These are phyloP conservation scores for Eurytoma californica DNA, from an alignment of 2,888 invertebrate genomes.

Conservation along the genomic window DNA sequence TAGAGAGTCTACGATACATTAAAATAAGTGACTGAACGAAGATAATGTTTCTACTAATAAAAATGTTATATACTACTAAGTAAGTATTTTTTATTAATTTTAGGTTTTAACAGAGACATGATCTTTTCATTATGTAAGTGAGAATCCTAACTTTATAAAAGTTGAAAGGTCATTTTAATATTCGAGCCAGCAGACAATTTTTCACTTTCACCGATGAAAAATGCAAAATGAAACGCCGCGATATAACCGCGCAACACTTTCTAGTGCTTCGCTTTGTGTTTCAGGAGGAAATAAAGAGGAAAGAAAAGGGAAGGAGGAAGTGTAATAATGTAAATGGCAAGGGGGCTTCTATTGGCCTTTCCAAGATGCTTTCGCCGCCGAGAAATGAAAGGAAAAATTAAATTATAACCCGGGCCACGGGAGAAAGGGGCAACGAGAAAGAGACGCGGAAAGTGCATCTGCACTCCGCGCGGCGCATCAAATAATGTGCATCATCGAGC, in stretches of 20 bases:
- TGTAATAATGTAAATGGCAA: background rate
- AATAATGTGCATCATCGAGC: background rate
- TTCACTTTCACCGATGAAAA: background rate
- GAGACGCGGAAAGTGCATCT: background rate
- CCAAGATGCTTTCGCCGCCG: background rate
- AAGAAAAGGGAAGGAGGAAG: background rate
- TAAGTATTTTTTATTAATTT: too few species aligned
- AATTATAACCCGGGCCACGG: background rate
- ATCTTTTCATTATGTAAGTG: too few species aligned
- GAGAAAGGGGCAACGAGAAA: background rate
- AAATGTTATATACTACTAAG: too few species aligned
- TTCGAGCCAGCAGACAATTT: background rate
- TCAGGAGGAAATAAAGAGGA: background rate
- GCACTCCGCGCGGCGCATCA: background rate
- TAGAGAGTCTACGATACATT: too few species aligned
- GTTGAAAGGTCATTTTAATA: background rate
- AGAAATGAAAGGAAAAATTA: conserved; percentile 2
- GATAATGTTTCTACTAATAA: too few species aligned
- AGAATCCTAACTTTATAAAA: background rate
- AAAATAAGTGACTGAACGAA: too few species aligned
- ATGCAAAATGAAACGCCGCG: background rate
- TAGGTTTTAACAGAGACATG: too few species aligned
- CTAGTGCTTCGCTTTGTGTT: background rate
- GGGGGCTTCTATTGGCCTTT: background rate
- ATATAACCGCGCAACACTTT: background rate